phyloP scores from a whole-genome alignment of 2,797 vertebrate genomes.

The Betta splendens region DNA sequence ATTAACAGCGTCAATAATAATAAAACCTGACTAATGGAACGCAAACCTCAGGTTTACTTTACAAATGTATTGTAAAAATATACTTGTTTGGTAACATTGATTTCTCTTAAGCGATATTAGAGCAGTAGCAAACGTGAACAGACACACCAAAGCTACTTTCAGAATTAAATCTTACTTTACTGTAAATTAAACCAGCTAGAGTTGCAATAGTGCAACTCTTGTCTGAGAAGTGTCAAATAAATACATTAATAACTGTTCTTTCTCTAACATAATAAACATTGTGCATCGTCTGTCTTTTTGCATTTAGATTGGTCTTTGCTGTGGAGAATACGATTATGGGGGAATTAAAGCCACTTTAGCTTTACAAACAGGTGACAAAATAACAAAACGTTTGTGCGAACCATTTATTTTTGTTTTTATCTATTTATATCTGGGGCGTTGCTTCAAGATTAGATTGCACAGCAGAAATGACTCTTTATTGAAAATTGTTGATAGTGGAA shows the following conservation, averaged over 20 bases:
- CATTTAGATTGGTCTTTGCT: neutral
- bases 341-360: neutral
- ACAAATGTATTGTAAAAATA: neutral
- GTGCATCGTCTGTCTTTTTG: neutral
- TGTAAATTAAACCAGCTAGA: too few relatives aligned
- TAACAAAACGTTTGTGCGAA: neutral
- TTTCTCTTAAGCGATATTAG: too few relatives aligned
- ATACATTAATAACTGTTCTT: too few relatives aligned
- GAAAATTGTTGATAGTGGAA: constrained; percentile 76
- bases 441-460: constrained; percentile 65
- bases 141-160: too few relatives aligned
- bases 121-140: neutral
- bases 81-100: too few relatives aligned
- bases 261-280: neutral
- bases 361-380: constrained; percentile 5
- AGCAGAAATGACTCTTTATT: constrained; percentile 70
- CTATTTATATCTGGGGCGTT: constrained; percentile 41
- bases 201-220: neutral
- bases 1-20: neutral
- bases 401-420: constrained; percentile 14
- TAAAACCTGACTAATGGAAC: neutral
- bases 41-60: neutral
- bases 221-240: too few relatives aligned
- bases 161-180: too few relatives aligned
- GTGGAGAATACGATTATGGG: constrained; percentile 4